Evolutionary conservation across 2,888 invertebrate genomes (phyloP), one percentile per base, ranked within the genome.

Genomic region (Frankliniella fusca): DNA sequence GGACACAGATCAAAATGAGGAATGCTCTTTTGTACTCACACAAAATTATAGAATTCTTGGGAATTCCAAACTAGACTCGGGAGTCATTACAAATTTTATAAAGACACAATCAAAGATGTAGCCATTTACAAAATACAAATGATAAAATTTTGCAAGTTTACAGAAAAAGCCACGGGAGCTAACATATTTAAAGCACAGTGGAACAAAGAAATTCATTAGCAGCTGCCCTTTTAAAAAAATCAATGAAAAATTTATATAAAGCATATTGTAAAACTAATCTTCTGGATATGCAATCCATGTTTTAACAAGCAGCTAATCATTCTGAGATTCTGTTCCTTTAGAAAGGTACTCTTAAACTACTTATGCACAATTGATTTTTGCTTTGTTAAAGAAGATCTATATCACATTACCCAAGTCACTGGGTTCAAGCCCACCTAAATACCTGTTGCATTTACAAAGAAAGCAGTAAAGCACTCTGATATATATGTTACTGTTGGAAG

Each of bases 1-100:
- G n/a, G 70, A 70, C 70, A 23, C 23, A 23, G 70, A 70, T 20
- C n/a, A 65, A 9, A 65, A 70, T 70, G 70, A 23, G 70, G 70
- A 70, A 70, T 70, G 70, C 70, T 70, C 70, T 70, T 70, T 70
- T 70, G 70, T 70, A 70, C 70, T 70, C 23, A n/a, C n/a, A n/a
- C n/a, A n/a, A n/a, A n/a, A n/a, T n/a, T n/a, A n/a, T n/a, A n/a
- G n/a, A n/a, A n/a, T n/a, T n/a, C n/a, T n/a, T n/a, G n/a, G n/a
- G n/a, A n/a, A n/a, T n/a, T n/a, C n/a, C 20, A 20, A 20, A 54
- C 20, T 12, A 12, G 15, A 54, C 54, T 50, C 15, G 50, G 50
- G 50, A 10, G n/a, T 54, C 20, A 10, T 18, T 12, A 54, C 54
- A 54, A 54, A 54, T 54, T 54, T 10, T 9, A 54, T 18, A 2